Evolutionary conservation across 1,140 invertebrate species (phyloP).

Genomic region (Bathynomus jamesi): DNA sequence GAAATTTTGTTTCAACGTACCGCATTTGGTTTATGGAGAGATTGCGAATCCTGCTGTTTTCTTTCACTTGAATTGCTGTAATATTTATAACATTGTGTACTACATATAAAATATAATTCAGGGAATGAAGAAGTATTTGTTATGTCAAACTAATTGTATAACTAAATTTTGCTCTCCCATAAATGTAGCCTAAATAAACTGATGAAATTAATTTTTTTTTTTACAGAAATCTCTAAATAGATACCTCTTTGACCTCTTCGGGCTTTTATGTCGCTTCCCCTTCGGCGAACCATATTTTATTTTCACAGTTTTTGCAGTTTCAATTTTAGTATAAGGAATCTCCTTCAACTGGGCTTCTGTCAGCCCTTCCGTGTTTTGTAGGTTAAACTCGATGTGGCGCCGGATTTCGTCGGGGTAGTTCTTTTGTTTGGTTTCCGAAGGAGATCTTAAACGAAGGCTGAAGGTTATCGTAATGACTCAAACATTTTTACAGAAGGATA

Average conservation of each 20-base stretch:
- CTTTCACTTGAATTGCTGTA: neutral
- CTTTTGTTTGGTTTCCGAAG: constrained; percentile 46
- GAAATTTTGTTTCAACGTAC: too few relatives aligned
- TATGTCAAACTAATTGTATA: too few relatives aligned
- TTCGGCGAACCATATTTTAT: constrained; percentile 34
- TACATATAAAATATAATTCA: too few relatives aligned
- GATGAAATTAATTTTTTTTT: too few relatives aligned
- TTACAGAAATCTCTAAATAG: too few relatives aligned
- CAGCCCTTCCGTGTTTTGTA: constrained; percentile 81
- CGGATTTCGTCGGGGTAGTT: constrained; percentile 60
- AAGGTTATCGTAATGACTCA: too few relatives aligned
- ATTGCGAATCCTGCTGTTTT: neutral
- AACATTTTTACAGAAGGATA: too few relatives aligned
- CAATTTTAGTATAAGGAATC: constrained; percentile 84
- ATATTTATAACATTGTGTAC: too few relatives aligned
- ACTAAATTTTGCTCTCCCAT: too few relatives aligned
- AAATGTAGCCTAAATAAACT: too few relatives aligned
- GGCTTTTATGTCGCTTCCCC: constrained; percentile 45
- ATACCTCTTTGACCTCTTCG: constrained; percentile 36
- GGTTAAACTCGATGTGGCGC: constrained; percentile 75
- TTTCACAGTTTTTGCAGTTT: constrained; percentile 44
- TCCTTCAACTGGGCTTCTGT: constrained; percentile 77
- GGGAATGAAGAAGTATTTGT: too few relatives aligned
- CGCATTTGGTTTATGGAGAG: neutral
- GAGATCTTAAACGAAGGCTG: constrained; percentile 58